Evolutionary conservation across 2,888 invertebrate genomes (phyloP), one percentile per base, ranked within the genome.

Genomic region (Clanis bilineata): DNA sequence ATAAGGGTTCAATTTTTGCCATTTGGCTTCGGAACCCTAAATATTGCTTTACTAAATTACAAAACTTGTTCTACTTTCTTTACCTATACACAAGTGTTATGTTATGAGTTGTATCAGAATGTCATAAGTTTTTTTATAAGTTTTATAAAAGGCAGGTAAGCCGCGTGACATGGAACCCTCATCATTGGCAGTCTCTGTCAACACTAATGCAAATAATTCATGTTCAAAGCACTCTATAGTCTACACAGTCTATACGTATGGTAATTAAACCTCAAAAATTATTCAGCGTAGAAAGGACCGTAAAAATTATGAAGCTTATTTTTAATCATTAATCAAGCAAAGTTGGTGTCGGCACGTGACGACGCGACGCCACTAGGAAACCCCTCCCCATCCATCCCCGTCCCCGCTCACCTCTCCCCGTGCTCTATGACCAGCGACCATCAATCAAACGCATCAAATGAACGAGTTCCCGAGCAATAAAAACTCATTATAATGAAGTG

Each of bases 401-500:
- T n/a, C n/a, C n/a, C n/a, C n/a, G n/a, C n/a, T 15, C 7, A n/a
- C 15, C 5, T 2, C 5, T 15, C n/a, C 5, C 39, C 12, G 15
- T n/a, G 9, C 32, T 12, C 36, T 12, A 36, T 36, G 41, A 23
- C 23, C 25, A 23, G 23, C 45, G 28, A 32, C 51, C 51, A 51
- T 51, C 32, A 51, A 51, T 51, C 51, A 51, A 23, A 28, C 51
- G 28, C 3, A 32, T 51, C 28, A 51, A 36, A 36, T 36, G 45
- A 45, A 51, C 51, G 51, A 51, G 51, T 51, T 32, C 15, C 15
- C 51, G 51, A 1, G 36, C 51, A 51, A 51, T 51, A 51, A 51
- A 51, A 51, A 51, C 32, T 51, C 51, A 51, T 51, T 51, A 51
- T 51, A 51, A 51, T 51, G 51, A 51, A 51, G 51, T 51, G 51